Percentiles rank a stretch among this genome's conserved stretches.
These are phyloP conservation scores for Caenorhabditis briggsae DNA, from an alignment of 1,140 invertebrate species.

Conservation along the genomic window DNA sequence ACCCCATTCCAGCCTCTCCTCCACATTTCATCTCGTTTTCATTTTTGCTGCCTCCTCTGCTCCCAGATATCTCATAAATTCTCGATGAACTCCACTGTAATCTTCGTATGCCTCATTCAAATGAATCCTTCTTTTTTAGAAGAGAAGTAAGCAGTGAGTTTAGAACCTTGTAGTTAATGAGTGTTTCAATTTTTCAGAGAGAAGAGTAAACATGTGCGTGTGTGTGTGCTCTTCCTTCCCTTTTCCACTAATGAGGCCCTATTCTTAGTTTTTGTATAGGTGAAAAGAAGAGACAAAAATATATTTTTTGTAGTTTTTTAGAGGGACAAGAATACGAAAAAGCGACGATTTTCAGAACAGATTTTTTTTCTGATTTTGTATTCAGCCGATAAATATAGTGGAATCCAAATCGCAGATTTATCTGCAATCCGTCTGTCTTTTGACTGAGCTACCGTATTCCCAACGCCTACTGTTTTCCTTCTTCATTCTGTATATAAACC, in stretches of 20 bases:
- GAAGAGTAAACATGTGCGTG: constrained; percentile 18
- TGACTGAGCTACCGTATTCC: no score
- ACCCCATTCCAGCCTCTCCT: constrained; percentile 34
- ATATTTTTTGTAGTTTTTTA: constrained; percentile 12
- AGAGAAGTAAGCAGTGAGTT: background rate
- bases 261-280: background rate
- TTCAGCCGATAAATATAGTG: no score
- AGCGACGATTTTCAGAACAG: no score
- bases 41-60: constrained; percentile 18
- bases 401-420: no score
- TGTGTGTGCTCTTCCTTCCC: background rate
- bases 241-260: constrained; percentile 11
- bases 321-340: background rate
- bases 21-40: constrained; percentile 40
- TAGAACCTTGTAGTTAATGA: constrained; percentile 2
- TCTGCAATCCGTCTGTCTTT: no score
- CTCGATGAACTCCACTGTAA: constrained; percentile 5
- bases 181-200: constrained; percentile 27
- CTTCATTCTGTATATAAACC: background rate
- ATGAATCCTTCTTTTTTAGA: background rate
- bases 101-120: background rate
- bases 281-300: background rate
- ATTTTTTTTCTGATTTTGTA: no score
- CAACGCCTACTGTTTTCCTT: no score
- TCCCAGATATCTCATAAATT: constrained; percentile 48